Evolutionary conservation across 2,888 invertebrate genomes (phyloP).

Genomic region (Deladenus siricidicola): DNA sequence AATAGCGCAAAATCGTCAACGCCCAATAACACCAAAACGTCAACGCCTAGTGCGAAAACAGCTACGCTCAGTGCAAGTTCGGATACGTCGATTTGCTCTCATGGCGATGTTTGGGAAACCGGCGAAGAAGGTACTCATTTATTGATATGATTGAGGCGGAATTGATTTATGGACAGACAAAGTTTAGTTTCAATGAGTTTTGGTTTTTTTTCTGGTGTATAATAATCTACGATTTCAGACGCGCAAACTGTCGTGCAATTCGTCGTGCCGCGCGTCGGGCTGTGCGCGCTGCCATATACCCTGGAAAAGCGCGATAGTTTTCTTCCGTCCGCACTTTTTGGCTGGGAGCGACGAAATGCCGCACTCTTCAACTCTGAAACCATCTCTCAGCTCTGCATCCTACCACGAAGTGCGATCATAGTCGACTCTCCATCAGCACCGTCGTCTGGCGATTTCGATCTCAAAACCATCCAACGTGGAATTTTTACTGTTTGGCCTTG

Average conservation of each 20-base stretch:
- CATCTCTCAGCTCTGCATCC: conserved; percentile 30
- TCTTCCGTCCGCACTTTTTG: conserved; percentile 8
- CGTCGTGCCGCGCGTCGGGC: not conserved
- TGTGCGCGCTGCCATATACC: not conserved
- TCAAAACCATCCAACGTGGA: no score
- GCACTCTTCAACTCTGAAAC: conserved; percentile 37
- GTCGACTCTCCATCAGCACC: no score
- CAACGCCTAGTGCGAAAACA: no score
- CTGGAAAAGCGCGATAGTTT: not conserved
- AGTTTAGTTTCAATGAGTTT: not conserved
- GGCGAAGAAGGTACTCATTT: not conserved
- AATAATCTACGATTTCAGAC: not conserved
- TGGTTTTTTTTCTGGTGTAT: not conserved
- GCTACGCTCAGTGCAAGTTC: no score
- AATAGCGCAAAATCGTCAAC: no score
- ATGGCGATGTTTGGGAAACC: not conserved
- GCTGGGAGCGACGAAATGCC: conserved; percentile 21
- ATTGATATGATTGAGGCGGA: not conserved
- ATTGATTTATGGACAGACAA: not conserved
- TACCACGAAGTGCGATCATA: conserved; percentile 30
- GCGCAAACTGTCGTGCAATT: not conserved
- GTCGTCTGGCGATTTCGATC: not conserved
- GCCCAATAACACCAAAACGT: no score
- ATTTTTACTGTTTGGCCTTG: not conserved
- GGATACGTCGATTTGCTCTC: conserved; percentile 2